Evolutionary conservation across 2,888 invertebrate species (phyloP).

Genomic region (Horisme vitalbata): DNA sequence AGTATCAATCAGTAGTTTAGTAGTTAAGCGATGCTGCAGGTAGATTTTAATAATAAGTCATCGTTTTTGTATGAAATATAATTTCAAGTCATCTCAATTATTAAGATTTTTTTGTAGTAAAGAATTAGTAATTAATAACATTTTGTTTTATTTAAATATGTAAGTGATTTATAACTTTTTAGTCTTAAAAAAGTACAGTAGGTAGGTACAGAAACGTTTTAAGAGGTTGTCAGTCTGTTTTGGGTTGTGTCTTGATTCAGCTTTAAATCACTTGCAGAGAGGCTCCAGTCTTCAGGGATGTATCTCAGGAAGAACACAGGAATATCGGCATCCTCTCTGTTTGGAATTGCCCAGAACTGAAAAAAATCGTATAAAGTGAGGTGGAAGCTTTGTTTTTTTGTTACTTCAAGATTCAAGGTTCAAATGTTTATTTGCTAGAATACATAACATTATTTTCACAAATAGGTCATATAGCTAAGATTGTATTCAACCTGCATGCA

Average conservation of each 20-base stretch:
- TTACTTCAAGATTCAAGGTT: no score
- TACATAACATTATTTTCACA: no score
- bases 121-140: neutral
- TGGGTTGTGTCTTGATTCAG: neutral
- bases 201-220: neutral
- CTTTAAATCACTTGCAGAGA: neutral
- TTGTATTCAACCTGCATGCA: no score
- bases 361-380: no score
- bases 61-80: conserved; percentile 11
- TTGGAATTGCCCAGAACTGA: neutral
- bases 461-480: no score
- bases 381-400: no score
- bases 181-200: no score
- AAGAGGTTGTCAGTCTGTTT: neutral
- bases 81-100: conserved; percentile 8
- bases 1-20: no score
- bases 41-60: no score
- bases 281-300: neutral
- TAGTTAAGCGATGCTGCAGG: no score
- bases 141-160: neutral
- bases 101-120: conserved; percentile 3
- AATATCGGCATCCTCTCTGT: neutral
- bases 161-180: no score
- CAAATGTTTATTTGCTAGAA: neutral
- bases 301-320: neutral